Percentiles rank a stretch among this genome's conserved stretches.
phyloP scores from a whole-genome alignment of 2,888 invertebrate genomes.

The Acronicta leporina region DNA sequence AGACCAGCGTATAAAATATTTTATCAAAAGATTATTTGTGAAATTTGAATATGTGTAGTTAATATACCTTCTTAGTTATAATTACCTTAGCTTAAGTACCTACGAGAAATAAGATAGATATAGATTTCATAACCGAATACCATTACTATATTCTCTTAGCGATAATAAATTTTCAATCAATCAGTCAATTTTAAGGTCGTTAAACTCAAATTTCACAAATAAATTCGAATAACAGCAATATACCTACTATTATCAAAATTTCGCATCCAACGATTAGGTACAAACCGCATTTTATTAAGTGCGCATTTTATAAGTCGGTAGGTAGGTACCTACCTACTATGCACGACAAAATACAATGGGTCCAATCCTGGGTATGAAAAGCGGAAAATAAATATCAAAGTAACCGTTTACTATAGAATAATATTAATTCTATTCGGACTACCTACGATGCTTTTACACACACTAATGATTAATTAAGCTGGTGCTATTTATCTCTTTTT shows the following conservation, averaged over 20 bases:
- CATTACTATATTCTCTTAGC: constrained; percentile 17
- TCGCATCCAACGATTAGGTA: too few species aligned
- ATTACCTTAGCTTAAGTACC: background rate
- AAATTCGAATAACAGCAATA: background rate
- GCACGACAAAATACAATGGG: background rate
- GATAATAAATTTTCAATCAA: constrained; percentile 23
- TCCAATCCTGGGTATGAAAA: constrained; percentile 1
- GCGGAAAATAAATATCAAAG: too few species aligned
- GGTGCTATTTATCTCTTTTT: constrained; percentile 49
- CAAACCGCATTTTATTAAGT: too few species aligned
- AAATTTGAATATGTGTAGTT: constrained; percentile 23
- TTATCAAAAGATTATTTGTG: constrained; percentile 22
- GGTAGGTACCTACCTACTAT: background rate
- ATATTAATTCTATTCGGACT: background rate
- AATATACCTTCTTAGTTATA: too few species aligned
- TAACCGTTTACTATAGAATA: too few species aligned
- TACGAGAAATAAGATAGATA: constrained; percentile 26
- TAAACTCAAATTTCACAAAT: constrained; percentile 32
- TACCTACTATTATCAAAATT: too few species aligned
- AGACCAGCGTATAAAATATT: constrained; percentile 25
- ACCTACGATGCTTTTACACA: background rate
- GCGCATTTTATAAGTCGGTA: too few species aligned
- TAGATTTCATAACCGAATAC: constrained; percentile 43
- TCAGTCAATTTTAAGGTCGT: constrained; percentile 34
- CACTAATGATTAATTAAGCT: constrained; percentile 4